Evolutionary conservation across 2,888 invertebrate species (phyloP).

Genomic region (Cacoxenus indagator): DNA sequence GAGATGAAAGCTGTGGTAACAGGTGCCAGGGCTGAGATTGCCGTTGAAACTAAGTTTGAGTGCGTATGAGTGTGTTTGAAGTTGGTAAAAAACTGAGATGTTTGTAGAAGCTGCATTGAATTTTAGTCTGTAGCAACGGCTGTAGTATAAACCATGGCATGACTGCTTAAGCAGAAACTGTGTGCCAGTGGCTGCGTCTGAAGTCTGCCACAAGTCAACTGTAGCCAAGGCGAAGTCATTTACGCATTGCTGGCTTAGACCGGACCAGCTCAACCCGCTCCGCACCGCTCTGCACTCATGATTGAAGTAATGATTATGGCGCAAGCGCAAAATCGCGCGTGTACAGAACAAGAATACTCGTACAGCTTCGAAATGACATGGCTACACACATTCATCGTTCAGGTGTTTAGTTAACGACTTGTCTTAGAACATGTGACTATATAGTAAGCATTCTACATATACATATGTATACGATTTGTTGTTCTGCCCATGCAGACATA

Average conservation of each 20-base stretch:
- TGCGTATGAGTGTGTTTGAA: too few species aligned
- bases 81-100: too few species aligned
- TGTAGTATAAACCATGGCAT: too few species aligned
- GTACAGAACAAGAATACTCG: neutral
- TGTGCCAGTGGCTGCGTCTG: too few species aligned
- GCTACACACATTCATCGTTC: neutral
- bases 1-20: neutral
- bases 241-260: too few species aligned
- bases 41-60: too few species aligned
- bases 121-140: too few species aligned
- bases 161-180: too few species aligned
- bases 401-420: neutral
- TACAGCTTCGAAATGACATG: neutral
- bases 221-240: constrained; percentile 13
- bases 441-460: neutral
- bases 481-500: neutral
- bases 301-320: constrained; percentile 58
- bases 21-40: neutral
- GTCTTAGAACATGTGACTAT: neutral
- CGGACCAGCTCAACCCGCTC: neutral
- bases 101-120: too few species aligned
- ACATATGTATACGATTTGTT: neutral
- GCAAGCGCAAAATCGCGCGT: constrained; percentile 48
- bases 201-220: neutral
- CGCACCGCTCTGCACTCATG: neutral